phyloP scores from a whole-genome alignment of 1,140 invertebrate species.

The Saccostrea echinata region DNA sequence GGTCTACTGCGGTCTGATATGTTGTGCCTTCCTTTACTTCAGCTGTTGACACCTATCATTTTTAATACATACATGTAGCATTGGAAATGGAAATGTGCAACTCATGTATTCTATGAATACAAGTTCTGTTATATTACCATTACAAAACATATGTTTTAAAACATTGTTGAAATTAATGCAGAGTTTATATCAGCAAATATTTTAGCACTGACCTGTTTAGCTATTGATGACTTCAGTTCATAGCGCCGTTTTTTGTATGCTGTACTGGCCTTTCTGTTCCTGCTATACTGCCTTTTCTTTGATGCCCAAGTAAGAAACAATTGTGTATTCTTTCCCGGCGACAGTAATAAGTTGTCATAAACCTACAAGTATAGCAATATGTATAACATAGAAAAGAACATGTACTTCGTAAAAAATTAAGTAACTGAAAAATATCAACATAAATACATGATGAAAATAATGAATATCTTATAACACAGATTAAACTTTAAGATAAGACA shows the following conservation, averaged over 20 bases:
- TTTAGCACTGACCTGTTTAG: neutral
- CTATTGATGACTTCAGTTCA: neutral
- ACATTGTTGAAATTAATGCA: neutral
- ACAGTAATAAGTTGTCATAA: neutral
- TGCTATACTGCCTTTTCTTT: neutral
- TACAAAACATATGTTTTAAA: neutral
- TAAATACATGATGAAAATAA: no score
- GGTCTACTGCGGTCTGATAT: neutral
- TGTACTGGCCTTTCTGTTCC: neutral
- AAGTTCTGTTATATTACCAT: neutral
- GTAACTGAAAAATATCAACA: neutral
- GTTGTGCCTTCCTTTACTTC: neutral
- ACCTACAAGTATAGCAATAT: neutral
- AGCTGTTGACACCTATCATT: neutral
- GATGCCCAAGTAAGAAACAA: neutral
- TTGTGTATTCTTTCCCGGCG: neutral
- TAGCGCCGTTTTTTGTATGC: neutral
- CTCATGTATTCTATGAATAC: neutral
- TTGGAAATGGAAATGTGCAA: neutral
- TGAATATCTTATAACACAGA: neutral
- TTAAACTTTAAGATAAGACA: neutral
- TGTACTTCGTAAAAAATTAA: neutral
- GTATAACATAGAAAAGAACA: neutral
- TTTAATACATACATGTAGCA: neutral
- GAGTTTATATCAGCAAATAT: neutral